Base-by-base conservation (phyloP, 2,797 vertebrate species). In the Mareca penelope region DNA sequence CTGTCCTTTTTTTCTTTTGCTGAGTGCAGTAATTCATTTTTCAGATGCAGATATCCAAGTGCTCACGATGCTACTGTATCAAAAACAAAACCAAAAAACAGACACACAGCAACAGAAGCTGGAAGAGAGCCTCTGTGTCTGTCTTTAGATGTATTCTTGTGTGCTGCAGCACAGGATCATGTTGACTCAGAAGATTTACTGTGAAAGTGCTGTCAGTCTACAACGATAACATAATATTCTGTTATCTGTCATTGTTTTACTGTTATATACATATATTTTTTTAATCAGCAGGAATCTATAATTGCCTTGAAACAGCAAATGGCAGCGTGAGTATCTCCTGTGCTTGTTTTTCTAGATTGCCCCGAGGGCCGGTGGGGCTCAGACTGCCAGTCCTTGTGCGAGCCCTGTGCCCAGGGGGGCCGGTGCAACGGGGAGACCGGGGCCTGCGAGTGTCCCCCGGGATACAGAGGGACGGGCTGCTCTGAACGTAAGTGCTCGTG, bases 281-380 rank as follows among this genome's bases (percentile, higher is more conserved):
- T 80, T 60, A 16, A 24, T 35, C 17, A 44, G 24, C 68, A 87
- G 67, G 88, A 96, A 93, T 82, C n/a, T 57, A 1, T 35, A 46
- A 28, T 19, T 63, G 13, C 57, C 29, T 80, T 90, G 81, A 83
- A 78, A 44, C n/a, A 87, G 61, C 35, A 84, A 77, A 63, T 35
- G 64, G 14, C 50, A 33, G 16, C 90, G 53, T 24, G 55, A 9
- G 33, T 57, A 61, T 87, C 68, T 75, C 13, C 6, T n/a, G 19
- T 89, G 68, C 16, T 90, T 96, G 67, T 85, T 88, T 70, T 21
- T 71, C 23, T 80, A 98, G 98, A 97, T 87, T 98, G 98, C 75
- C 95, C 97, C 6, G 83, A 96, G 14, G 98, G 97, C 72, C 90
- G 88, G 69, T 98, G 98, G 98, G 98, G 98, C 84, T 78, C 96